Percentiles rank a stretch among this genome's conserved stretches.
These are phyloP conservation scores for Eupithecia inturbata DNA, from an alignment of 2,888 invertebrate species.

Conservation along the genomic window DNA sequence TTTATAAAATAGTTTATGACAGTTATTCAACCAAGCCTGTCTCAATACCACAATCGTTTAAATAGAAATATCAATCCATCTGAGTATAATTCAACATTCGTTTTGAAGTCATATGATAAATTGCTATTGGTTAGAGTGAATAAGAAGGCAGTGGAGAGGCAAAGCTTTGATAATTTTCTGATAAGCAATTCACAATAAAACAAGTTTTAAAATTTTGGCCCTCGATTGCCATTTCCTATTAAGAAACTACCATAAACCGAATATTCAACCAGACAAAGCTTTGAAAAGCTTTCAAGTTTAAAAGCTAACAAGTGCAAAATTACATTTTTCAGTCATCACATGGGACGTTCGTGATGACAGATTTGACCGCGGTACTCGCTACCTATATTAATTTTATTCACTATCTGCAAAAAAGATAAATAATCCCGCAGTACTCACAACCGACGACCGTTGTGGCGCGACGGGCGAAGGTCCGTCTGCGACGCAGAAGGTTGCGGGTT, in stretches of 20 bases:
- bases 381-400: too few relatives aligned
- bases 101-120: slow-evolving; percentile 52
- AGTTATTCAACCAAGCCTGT: slow-evolving; percentile 6
- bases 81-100: neutral
- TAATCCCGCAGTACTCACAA: too few relatives aligned
- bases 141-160: neutral
- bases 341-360: too few relatives aligned
- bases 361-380: too few relatives aligned
- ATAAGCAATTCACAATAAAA: neutral
- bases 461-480: too few relatives aligned
- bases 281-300: neutral
- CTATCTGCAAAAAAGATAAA: too few relatives aligned
- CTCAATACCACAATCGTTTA: slow-evolving; percentile 19
- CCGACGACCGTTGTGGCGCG: too few relatives aligned
- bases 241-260: neutral
- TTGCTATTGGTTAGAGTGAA: slow-evolving; percentile 32
- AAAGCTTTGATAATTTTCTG: neutral
- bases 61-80: slow-evolving; percentile 28
- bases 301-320: neutral
- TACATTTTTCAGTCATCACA: neutral
- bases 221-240: neutral
- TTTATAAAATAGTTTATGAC: neutral
- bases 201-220: neutral
- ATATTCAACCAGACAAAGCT: neutral
- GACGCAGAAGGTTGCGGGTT: too few relatives aligned